Conservation (phyloP, 2,113 vertebrate genomes). For the Dolichallabes microphthalmus region DNA sequence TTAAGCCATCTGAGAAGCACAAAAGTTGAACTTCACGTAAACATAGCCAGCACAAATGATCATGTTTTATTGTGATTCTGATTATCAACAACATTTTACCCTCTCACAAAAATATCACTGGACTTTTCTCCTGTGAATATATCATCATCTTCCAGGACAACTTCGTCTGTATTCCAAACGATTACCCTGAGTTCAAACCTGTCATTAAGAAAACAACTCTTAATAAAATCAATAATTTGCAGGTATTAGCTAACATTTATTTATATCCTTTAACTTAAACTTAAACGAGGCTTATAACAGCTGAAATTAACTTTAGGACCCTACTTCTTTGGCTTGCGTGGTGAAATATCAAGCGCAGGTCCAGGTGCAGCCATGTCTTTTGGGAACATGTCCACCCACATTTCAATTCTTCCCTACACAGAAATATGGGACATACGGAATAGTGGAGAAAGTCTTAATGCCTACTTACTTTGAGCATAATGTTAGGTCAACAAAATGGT, state of each 20-base stretch:
- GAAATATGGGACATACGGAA: background rate
- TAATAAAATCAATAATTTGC: background rate
- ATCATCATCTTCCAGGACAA: constrained; percentile 96
- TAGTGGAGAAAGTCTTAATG: background rate
- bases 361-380: constrained; percentile 91
- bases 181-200: constrained; percentile 98
- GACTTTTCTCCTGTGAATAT: constrained; percentile 99
- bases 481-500: background rate
- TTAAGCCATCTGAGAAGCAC: constrained; percentile 87
- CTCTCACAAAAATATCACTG: constrained; percentile 97
- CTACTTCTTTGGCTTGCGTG: constrained; percentile 97
- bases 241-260: background rate
- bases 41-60: background rate
- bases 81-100: constrained; percentile 62
- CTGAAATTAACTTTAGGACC: constrained; percentile 19
- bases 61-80: background rate
- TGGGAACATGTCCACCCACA: constrained; percentile 99
- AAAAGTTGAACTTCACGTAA: background rate
- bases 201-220: constrained; percentile 58
- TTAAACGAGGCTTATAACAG: background rate
- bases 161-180: constrained; percentile 98
- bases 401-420: constrained; percentile 89
- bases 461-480: background rate
- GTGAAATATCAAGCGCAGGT: constrained; percentile 89
- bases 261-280: background rate